Conservation (phyloP, 2,113 vertebrate genomes). For the Pterocles burchelli region DNA sequence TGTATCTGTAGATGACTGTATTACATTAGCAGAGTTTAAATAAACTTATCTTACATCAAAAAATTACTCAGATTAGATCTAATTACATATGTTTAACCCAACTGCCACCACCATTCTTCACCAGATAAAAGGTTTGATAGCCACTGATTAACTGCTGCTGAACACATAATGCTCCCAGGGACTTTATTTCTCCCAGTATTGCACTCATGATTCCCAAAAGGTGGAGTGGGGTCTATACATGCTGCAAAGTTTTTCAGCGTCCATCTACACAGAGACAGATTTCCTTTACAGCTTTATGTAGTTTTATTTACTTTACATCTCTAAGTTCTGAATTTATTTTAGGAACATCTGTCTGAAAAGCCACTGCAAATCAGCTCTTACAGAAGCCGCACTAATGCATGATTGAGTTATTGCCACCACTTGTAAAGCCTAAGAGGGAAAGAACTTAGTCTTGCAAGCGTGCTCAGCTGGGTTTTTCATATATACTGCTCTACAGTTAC, state of each 20-base stretch:
- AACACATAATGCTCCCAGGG: not conserved
- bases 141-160: not conserved
- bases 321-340: not conserved
- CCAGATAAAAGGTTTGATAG: not conserved
- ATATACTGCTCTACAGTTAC: not conserved
- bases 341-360: not conserved
- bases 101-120: not conserved
- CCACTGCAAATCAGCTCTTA: not conserved
- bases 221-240: fast-evolving
- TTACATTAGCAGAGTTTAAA: not conserved
- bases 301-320: not conserved
- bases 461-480: not conserved
- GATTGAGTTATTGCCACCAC: not conserved
- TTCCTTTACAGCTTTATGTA: not conserved
- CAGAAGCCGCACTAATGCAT: not conserved
- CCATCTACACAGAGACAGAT: not conserved
- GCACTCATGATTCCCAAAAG: not conserved
- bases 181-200: not conserved
- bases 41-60: not conserved
- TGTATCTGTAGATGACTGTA: not conserved
- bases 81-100: not conserved
- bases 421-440: not conserved
- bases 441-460: not conserved
- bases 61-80: not conserved
- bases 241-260: not conserved